Evolutionary conservation across 1,140 invertebrate species (phyloP), one percentile per base, ranked within the genome.

Genomic region (Leptonema lineaticorne): DNA sequence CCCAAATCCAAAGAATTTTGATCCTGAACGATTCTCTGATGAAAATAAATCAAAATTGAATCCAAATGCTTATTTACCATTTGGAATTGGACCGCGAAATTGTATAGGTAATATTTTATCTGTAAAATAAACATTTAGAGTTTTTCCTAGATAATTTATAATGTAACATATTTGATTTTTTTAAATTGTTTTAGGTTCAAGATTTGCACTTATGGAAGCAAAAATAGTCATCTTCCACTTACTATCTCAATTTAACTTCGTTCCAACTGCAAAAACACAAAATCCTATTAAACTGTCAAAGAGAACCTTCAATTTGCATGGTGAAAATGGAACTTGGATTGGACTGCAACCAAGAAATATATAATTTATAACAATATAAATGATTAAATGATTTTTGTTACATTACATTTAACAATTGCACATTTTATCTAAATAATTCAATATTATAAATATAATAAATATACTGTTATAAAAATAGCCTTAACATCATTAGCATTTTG

Each of bases 71-170:
- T 64, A 50, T 50, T 8, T 64, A 74, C 87, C 88, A 0, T 90
- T 89, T 70, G 88, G 88, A 1, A 71, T 81, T n/a, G 88, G 88
- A 8, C 86, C 83, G 1, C 78, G 87, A 27, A 85, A 81, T 73
- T 90, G 88, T 74, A 84, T 89, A 50, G 87, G 86, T 79, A 68
- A 63, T 73, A 65, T 62, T 22, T 62, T 2, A 2, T 16, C 29
- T 29, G n/a, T 58, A 58, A 58, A 41, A 9, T 3, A 26, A 58
- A 4, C 29, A 22, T 16, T 53, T 22, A 53, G 22, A 22, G 1
- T 56, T 27, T 22, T 29, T 8, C 5, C 7, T 59, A 59, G 5
- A 30, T 11, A 29, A 18, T 65, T 27, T 14, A 45, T 18, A 16
- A 24, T 24, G 14, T 4, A 45, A 27, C 53, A 8, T 28, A 56